phyloP scores from a whole-genome alignment of 2,888 invertebrate species.

The Spisula solida region DNA sequence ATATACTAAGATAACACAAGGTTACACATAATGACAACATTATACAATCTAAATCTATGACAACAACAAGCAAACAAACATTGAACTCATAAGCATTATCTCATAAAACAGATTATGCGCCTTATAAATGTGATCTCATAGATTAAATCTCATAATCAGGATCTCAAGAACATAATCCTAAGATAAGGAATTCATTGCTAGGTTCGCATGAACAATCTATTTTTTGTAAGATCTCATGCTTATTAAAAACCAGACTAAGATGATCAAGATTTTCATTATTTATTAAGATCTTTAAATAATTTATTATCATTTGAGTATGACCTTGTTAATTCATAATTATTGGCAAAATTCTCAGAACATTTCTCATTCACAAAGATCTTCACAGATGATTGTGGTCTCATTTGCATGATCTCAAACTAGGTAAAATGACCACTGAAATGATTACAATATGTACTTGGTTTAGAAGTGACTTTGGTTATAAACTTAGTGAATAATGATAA shows the following conservation, averaged over 20 bases:
- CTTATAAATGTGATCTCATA: background rate
- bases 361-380: background rate
- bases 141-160: background rate
- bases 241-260: no score
- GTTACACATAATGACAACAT: background rate
- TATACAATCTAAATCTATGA: background rate
- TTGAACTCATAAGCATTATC: background rate
- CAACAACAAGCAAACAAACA: conserved; percentile 10
- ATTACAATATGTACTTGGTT: background rate
- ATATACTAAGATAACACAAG: no score
- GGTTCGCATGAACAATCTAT: background rate
- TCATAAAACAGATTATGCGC: background rate
- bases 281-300: no score
- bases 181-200: background rate
- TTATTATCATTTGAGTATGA: no score
- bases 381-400: no score
- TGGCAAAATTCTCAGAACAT: background rate
- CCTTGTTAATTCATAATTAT: background rate
- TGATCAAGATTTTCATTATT: no score
- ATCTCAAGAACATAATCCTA: background rate
- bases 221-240: no score
- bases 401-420: no score
- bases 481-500: background rate
- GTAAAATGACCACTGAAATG: background rate
- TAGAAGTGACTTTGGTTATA: background rate